A percentile compares a stretch with the other conserved stretches of the same genome.
These are phyloP conservation scores for Blennius ocellaris DNA, from an alignment of 2,113 vertebrate species.

Conservation along the genomic window DNA sequence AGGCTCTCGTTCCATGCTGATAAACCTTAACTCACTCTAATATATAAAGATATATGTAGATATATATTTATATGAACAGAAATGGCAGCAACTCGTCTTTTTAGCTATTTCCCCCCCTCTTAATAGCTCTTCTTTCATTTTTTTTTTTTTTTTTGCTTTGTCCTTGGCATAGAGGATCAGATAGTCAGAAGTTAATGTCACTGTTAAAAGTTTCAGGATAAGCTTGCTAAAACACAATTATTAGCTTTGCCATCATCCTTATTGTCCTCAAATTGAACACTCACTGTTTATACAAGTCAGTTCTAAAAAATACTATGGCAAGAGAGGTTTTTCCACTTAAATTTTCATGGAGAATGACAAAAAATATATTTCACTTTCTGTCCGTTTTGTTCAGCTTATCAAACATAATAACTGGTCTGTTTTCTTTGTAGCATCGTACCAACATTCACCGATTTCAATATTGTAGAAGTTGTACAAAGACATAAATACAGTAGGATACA, in stretches of 20 bases:
- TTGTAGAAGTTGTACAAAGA: constrained; percentile 82
- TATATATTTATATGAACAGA: constrained; percentile 39
- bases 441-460: constrained; percentile 82
- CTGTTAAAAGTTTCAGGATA: constrained; percentile 50
- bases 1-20: constrained; percentile 68
- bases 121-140: constrained; percentile 10
- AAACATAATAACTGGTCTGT: constrained; percentile 73
- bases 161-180: constrained; percentile 68
- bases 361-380: constrained; percentile 62
- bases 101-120: neutral
- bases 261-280: constrained; percentile 57
- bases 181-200: constrained; percentile 54
- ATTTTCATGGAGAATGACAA: constrained; percentile 62
- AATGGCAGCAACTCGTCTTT: constrained; percentile 34
- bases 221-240: constrained; percentile 48
- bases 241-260: neutral
- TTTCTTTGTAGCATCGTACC: constrained; percentile 78
- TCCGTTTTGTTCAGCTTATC: constrained; percentile 82
- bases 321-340: constrained; percentile 64
- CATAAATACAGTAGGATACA: constrained; percentile 83
- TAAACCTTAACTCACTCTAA: constrained; percentile 33
- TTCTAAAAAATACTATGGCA: constrained; percentile 77
- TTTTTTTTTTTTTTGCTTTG: constrained; percentile 41
- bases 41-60: constrained; percentile 22
- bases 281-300: constrained; percentile 67